Percentiles rank a stretch among this genome's conserved stretches.
phyloP scores from a whole-genome alignment of 2,113 vertebrate genomes.

The Lepidothrix coronata region DNA sequence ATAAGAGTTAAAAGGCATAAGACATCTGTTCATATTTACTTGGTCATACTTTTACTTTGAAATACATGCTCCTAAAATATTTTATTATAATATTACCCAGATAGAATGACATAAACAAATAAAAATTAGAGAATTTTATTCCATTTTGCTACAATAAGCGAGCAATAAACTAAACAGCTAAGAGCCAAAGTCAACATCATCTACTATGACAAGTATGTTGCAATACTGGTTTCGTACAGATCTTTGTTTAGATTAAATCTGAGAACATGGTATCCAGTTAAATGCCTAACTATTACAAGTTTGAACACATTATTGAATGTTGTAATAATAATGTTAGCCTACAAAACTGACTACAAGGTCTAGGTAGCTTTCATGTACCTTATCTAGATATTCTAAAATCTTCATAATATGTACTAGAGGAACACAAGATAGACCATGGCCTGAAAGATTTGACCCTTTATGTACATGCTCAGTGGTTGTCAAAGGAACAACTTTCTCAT shows the following conservation, averaged over 20 bases:
- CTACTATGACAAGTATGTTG: neutral
- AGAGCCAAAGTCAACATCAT: constrained; percentile 14
- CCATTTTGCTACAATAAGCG: neutral
- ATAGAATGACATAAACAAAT: neutral
- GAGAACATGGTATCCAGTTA: neutral
- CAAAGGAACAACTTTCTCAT: neutral
- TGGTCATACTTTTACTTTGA: constrained; percentile 3
- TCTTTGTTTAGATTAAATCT: neutral
- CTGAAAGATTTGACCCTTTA: neutral
- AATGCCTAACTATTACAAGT: neutral
- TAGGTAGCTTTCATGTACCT: neutral
- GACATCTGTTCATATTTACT: constrained; percentile 45
- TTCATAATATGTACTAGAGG: neutral
- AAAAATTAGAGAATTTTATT: constrained; percentile 19
- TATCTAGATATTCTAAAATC: neutral
- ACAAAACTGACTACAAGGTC: neutral
- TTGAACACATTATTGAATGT: neutral
- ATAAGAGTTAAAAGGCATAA: neutral
- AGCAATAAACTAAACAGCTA: neutral
- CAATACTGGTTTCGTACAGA: neutral
- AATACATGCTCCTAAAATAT: neutral
- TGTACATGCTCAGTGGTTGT: neutral
- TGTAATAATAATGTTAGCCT: neutral
- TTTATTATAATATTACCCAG: neutral
- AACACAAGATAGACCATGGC: neutral